phyloP scores from a whole-genome alignment of 2,797 vertebrate species.

The Syngnathus acus region DNA sequence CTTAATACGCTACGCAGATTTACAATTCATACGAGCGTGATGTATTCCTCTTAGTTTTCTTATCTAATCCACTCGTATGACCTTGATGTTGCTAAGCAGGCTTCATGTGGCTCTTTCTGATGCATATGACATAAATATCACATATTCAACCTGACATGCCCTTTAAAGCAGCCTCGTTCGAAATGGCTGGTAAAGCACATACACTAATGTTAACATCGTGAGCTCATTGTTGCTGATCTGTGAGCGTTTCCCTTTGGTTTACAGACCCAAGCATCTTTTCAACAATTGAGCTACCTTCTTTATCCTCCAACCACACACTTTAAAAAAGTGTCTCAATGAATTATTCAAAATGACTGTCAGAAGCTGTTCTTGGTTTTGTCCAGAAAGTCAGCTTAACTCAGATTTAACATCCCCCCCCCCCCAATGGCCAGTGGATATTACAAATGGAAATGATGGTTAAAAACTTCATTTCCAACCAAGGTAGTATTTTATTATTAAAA shows the following conservation, averaged over 20 bases:
- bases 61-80: conserved; percentile 21
- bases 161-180: conserved; percentile 39
- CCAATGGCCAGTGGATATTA: not conserved
- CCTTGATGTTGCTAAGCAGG: conserved; percentile 19
- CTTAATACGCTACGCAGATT: not conserved
- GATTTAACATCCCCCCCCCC: not conserved
- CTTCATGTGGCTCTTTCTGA: conserved; percentile 29
- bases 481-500: conserved; percentile 9
- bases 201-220: not conserved
- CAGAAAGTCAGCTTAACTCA: conserved; percentile 10
- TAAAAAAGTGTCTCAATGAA: conserved; percentile 16
- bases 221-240: too few relatives aligned
- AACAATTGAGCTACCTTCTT: not conserved
- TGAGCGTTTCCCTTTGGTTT: not conserved
- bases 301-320: conserved; percentile 1
- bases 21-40: not conserved
- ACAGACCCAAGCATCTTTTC: not conserved
- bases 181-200: conserved; percentile 20
- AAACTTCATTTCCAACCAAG: not conserved
- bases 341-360: conserved; percentile 14
- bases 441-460: not conserved
- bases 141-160: conserved; percentile 46
- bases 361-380: conserved; percentile 10
- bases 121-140: conserved; percentile 20
- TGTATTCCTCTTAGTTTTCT: conserved; percentile 1